Evolutionary conservation across 2,797 vertebrate species (phyloP), one percentile per base, ranked within the genome.

Genomic region (Enteromius thamalakanensis): DNA sequence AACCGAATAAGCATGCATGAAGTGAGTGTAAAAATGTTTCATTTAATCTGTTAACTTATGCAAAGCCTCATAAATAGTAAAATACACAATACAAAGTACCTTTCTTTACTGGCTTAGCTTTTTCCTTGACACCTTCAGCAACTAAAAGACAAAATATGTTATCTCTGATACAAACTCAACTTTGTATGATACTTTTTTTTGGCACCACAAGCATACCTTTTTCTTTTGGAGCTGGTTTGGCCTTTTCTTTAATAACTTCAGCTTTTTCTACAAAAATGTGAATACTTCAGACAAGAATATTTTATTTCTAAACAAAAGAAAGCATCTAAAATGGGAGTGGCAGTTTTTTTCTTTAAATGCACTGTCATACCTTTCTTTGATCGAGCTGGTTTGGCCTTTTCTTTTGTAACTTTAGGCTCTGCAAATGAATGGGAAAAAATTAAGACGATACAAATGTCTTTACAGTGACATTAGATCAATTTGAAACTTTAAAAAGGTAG

Each of bases 361-460:
- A 49, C 70, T 6, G 8, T 42, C 53, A 42, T 60, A 94, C 93
- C 93, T 93, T 88, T 90, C 45, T 90, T 71, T 81, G 79, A 76
- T 64, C 79, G 81, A 64, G 26, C 7, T 47, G 49, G 51, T 69
- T 83, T 82, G 32, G 76, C 34, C 26, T 82, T 37, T 69, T 82
- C 40, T 47, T 74, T 32, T 40, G 55, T 23, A 26, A 42, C 42
- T 68, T 37, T 3, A 40, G 68, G 17, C 6, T 67, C 82, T 79
- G 67, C 32, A 60, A 70, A 49, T 47, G 32, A 34, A 6, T 19
- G 15, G 10, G 29, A 2, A n/a, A 75, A 32, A 51, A 74, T 74
- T 10, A n/a, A 19, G 15, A 64, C 26, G 32, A 64, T 64, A 32
- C 9, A 49, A 71, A 70, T 23, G n/a, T 69, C 1, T n/a, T 42